Base-by-base conservation (phyloP, 2,888 invertebrate genomes). In the Girardia tigrina region DNA sequence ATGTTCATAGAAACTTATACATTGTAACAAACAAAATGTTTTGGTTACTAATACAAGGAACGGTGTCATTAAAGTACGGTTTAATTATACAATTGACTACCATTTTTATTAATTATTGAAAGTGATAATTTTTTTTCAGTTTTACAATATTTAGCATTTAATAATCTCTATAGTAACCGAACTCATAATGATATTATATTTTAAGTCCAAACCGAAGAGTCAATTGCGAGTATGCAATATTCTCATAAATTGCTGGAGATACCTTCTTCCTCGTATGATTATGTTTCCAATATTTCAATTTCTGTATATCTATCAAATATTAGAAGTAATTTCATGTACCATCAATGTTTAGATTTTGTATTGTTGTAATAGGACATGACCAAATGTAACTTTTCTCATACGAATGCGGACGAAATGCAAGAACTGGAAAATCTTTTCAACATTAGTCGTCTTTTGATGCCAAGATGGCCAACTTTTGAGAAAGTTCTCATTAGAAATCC, bases 241-340 rank as follows among this genome's bases (percentile, higher is more conserved):
- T n/a, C 36, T 76, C 28, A 29, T 76, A 27, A 76, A 75, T 26
- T 29, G 75, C 23, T 42, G 28, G n/a, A 36, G 28, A 56, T 56
- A 76, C 27, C 29, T 76, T 14, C 29, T 76, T 26, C 76, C 76
- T 28, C 36, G 76, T 23, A 23, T 76, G 8, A 29, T 75, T 16
- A 69, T 76, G 2, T 28, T 76, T 23, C 76, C 76, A 20, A 69
- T 76, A 42, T 76, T 75, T 36, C 76, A 76, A 26, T 76, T 76
- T 28, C 73, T 76, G 6, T 73, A 76, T 29, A 73, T 75, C n/a
- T 36, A 42, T 42, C 56, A 76, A 26, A 75, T 76, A 26, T 42
- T 76, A 6, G 69, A 75, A 56, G 75, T 75, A 14, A 76, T 36
- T 71, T 73, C 4, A 73, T 12, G 29, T 4, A 29, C 4, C 71